Percentiles rank a stretch among this genome's conserved stretches.
These are phyloP conservation scores for Coelogynopora nodosa DNA, from an alignment of 2,888 invertebrate genomes.

Conservation along the genomic window DNA sequence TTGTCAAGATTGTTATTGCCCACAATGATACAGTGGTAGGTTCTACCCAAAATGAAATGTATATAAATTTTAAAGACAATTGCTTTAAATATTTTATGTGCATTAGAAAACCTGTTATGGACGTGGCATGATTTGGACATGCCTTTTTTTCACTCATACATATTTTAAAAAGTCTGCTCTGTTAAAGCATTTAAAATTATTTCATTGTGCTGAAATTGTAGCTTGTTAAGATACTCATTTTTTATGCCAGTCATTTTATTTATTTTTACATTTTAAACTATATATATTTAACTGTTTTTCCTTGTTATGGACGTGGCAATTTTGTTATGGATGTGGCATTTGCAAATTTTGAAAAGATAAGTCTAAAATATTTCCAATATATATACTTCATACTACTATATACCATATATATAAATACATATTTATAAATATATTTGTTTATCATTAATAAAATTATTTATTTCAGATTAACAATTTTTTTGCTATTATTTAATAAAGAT, in stretches of 20 bases:
- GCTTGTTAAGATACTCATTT: neutral
- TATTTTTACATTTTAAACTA: neutral
- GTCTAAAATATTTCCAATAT: neutral
- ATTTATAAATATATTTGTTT: too few species aligned
- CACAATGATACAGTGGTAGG: too few species aligned
- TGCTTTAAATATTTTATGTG: neutral
- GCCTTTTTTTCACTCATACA: neutral
- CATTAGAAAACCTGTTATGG: neutral
- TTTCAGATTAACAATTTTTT: neutral
- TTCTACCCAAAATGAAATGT: too few species aligned
- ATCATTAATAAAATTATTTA: too few species aligned
- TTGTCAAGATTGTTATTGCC: too few species aligned
- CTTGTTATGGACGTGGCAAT: neutral
- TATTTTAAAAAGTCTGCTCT: neutral
- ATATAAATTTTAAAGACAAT: neutral
- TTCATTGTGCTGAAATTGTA: neutral
- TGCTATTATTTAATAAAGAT: neutral
- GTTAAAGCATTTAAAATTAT: neutral
- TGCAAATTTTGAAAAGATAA: neutral
- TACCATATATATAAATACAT: too few species aligned
- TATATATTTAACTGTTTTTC: neutral
- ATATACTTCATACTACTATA: too few species aligned
- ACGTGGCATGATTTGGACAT: neutral
- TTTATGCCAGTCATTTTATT: neutral
- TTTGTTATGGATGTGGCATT: neutral